Base-by-base conservation (phyloP, 2,888 invertebrate genomes). In the Drosophila atroscutellata region DNA sequence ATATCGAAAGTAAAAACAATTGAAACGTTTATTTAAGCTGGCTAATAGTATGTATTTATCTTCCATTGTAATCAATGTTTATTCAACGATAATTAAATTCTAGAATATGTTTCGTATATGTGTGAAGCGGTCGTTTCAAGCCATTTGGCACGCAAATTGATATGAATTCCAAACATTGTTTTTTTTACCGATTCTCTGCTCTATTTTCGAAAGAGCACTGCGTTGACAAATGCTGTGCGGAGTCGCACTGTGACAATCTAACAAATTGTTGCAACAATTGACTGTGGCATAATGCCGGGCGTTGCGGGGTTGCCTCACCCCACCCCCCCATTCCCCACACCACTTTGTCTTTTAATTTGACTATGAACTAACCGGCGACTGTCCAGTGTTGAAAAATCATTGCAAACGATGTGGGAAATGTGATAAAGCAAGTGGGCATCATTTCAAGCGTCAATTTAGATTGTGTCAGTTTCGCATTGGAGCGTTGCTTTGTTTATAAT, bases 181-280 rank as follows among this genome's bases (percentile, higher is more conserved):
- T 56, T 28, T 37, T 54, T 42, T 24, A 13, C 30, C 34, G 49
- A 45, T 49, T 49, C 36, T 62, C 45, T 39, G 55, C 42, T 58
- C n/a, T 18, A 26, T 39, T 62, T 54, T 45, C 18, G 32, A 32
- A 9, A 32, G 32, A 32, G 32, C 52, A 18, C 11, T 47, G 45
- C 67, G 51, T 56, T 75, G 67, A 75, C 81, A 77, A 67, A 72
- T 81, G 77, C 66, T 59, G 79, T 75, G 62, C 55, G 47, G 24
- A 50, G 73, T 45, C 50, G 45, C 67, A 56, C 62, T 68, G 52
- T 80, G 84, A 79, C 79, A 86, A 73, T 81, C 81, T 58, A 76
- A 86, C 87, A 85, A 89, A 85, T 89, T 89, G 85, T 81, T 70
- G 42, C 69, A 73, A 72, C 79, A 85, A 85, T 85, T 85, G 89